Base-by-base conservation (phyloP, 2,888 invertebrate genomes). In the Adela reaumurella region DNA sequence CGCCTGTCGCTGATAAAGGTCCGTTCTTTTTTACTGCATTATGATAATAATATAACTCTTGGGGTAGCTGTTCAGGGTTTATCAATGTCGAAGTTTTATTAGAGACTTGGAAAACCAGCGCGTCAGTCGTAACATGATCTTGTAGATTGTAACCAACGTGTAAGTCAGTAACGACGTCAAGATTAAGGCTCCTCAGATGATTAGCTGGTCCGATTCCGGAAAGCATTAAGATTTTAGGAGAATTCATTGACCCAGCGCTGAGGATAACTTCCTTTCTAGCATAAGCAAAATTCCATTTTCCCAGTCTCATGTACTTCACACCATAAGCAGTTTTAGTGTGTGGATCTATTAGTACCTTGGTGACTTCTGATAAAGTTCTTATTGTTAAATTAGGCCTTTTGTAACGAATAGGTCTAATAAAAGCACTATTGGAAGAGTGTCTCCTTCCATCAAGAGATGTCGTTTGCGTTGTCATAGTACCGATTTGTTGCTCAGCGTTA, bases 61-160 rank as follows among this genome's bases (percentile, higher is more conserved):
- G 54, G 19, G 71, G 52, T 19, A 78, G 57, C 58, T 80, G 64
- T 5, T 73, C 58, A 17, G 64, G 63, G 53, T 56, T 57, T 1
- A 78, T 67, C 47, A 64, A 57, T 4, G 84, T 84, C 0, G 82
- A 70, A 1, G 83, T 80, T 62, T 79, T 71, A 56, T 85, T 84
- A 1, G 77, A 72, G 14, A 87, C 57, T 2, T 66, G 3, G 14
- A 35, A 35, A 14, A 65, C 51, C 78, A 63, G 2, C 78, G 61
- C 70, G 55, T 74, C 74, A 10, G 81, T 73, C 6, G 84, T 86
- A 1, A 83, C 74, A 60, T 90, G 90, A 59, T 90, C 86, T 57
- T 89, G 89, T n/a, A 90, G 67, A 62, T 90, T 90, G 55, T 77
- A 70, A 0, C 90, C 90, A 1, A 90, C 89, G 19, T 84, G 83